Base-by-base conservation (phyloP, 2,888 invertebrate genomes). In the Plebejus argus region DNA sequence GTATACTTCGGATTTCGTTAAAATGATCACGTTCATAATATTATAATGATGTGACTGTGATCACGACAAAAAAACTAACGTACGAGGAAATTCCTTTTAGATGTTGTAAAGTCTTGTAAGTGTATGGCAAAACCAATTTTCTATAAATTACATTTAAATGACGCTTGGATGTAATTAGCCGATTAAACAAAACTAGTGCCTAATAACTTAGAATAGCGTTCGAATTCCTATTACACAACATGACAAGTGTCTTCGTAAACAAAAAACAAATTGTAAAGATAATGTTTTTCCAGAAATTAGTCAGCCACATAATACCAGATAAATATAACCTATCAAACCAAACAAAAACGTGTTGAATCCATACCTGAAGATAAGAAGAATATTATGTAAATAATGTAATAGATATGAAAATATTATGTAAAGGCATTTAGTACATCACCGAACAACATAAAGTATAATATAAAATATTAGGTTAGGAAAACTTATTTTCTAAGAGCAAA, bases 71-170 rank as follows among this genome's bases (percentile, higher is more conserved):
- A 71, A n/a, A 39, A 35, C 10, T 0, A 10, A 71, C 20, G 70
- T 71, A 39, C 71, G 39, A 71, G 35, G 39, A 71, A 71, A n/a
- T 71, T 10, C 71, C 39, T 71, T 39, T 35, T 39, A 49, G 39
- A 72, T 23, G 72, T 72, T 74, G 45, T 45, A 49, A 74, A n/a
- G n/a, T n/a, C 20, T 72, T 53, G 45, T 20, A 49, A 53, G 23
- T 28, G 72, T 72, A 53, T 74, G 39, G 49, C 53, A 74, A 74
- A 74, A 74, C 12, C 49, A 15, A 74, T 74, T 74, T 74, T 74
- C 74, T 74, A 53, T 74, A n/a, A n/a, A n/a, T 74, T 53, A 53
- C 74, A 74, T 74, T 53, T 74, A 23, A 74, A 74, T 74, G 15
- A 28, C 15, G 18, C 15, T 49, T 28, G 53, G 28, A 18, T n/a